Percentiles rank a stretch among this genome's conserved stretches.
These are phyloP conservation scores for Cololabis saira DNA, from an alignment of 2,113 vertebrate species.

Conservation along the genomic window DNA sequence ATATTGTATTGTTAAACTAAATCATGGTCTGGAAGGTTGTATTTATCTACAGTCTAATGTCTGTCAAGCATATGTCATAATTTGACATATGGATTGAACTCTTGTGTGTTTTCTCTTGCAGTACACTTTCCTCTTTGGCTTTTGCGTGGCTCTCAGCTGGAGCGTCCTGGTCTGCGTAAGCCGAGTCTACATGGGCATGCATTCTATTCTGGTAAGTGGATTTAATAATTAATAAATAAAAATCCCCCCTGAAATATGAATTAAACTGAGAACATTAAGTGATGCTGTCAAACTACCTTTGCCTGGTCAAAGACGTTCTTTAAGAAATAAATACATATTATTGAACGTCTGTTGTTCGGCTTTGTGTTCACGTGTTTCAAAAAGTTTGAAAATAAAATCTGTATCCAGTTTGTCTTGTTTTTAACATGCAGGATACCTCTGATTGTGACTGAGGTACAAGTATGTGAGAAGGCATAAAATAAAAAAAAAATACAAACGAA, in stretches of 20 bases:
- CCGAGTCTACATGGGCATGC: slow-evolving; percentile 99
- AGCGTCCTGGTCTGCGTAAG: slow-evolving; percentile 94
- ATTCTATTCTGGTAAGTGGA: slow-evolving; percentile 93
- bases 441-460: too few species aligned
- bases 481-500: too few species aligned
- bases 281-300: neutral
- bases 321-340: neutral
- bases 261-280: neutral
- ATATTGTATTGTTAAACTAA: too few species aligned
- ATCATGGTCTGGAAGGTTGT: neutral
- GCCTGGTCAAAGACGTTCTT: neutral
- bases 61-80: too few species aligned
- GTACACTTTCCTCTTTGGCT: slow-evolving; percentile 91
- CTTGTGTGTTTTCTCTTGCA: slow-evolving; percentile 54
- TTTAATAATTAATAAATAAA: slow-evolving; percentile 11
- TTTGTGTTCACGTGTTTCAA: neutral
- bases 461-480: too few species aligned
- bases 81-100: neutral
- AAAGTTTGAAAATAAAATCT: too few species aligned
- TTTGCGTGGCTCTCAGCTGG: slow-evolving; percentile 90
- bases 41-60: neutral
- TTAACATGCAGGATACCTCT: too few species aligned
- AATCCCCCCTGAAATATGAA: slow-evolving; percentile 1
- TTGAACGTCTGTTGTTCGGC: neutral
- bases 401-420: too few species aligned